phyloP scores from a whole-genome alignment of 1,140 invertebrate genomes.

The Drosophila virilis region DNA sequence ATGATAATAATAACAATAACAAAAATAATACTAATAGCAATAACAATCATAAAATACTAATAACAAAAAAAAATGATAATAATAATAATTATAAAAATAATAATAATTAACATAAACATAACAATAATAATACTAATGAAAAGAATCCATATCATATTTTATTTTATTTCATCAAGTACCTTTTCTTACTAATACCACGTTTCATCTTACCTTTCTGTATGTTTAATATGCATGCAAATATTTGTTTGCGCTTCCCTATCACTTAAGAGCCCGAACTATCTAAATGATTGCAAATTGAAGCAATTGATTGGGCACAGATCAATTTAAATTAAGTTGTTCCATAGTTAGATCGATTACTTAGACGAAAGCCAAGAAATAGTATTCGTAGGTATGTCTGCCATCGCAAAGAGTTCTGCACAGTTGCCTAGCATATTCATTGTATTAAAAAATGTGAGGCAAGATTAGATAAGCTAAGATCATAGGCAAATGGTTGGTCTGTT shows the following conservation, averaged over 20 bases:
- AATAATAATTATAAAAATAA: neutral
- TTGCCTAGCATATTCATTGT: neutral
- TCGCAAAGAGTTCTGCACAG: neutral
- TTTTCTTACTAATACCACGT: too few species aligned
- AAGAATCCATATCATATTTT: too few species aligned
- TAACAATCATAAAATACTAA: too few species aligned
- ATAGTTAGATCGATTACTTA: neutral
- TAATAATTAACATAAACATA: too few species aligned
- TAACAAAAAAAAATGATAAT: too few species aligned
- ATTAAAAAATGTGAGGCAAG: neutral
- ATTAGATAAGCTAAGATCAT: slow-evolving; percentile 21
- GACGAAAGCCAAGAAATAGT: neutral
- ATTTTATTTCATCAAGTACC: too few species aligned
- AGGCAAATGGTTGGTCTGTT: neutral
- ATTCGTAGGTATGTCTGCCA: neutral
- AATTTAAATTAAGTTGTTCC: neutral
- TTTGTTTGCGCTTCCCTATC: neutral
- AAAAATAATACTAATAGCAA: too few species aligned
- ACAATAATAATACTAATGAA: neutral
- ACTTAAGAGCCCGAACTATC: neutral
- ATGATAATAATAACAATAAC: too few species aligned
- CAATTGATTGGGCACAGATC: slow-evolving; percentile 12
- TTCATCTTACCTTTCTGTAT: too few species aligned
- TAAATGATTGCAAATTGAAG: slow-evolving; percentile 15
- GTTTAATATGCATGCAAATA: too few species aligned